Evolutionary conservation across 2,797 vertebrate species (phyloP), one percentile per base, ranked within the genome.

Genomic region (Coregonus suidteri): DNA sequence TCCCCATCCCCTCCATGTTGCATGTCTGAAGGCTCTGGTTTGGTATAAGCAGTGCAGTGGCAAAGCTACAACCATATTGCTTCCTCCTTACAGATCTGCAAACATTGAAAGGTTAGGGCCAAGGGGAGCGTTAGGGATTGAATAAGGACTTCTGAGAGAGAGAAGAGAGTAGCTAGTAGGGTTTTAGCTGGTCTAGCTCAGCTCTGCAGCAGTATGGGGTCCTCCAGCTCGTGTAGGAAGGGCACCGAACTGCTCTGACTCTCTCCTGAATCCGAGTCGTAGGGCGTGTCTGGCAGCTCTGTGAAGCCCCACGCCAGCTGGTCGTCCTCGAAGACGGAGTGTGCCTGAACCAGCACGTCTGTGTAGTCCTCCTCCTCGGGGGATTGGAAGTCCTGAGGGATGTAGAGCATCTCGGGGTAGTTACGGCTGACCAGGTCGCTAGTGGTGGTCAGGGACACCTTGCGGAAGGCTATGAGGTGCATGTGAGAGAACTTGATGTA

Each of bases 331-430:
- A 93, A 91, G 54, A 98, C 97, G 1, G 97, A 98, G 79, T 96
- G 96, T 13, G 86, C 84, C 30, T 94, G 95, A 77, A 91, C 91
- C 25, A 93, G 93, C 81, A 91, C 86, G 76, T 91, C 95, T 71
- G 90, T 90, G 79, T 93, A 94, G 56, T 92, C 93, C 51, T 97
- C 96, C 77, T 97, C 98, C 52, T 99, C 93, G 0, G 90, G 86
- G 84, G 94, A 83, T 91, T 96, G 95, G 91, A 98, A 99, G 96
- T 99, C 98, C 92, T 99, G 98, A 31, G 98, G 98, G 91, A 99
- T 99, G 89, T 98, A 99, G 87, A 99, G 94, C 98, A 99, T 99
- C 90, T 98, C 98, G 0, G 98, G 97, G 90, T 99, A 99, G 94
- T 99, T 99, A 91, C 95, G 96, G 85, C 98, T 99, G 91, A 99